Base-by-base conservation (phyloP, 1,140 invertebrate species). In the Bradynema listronoti region DNA sequence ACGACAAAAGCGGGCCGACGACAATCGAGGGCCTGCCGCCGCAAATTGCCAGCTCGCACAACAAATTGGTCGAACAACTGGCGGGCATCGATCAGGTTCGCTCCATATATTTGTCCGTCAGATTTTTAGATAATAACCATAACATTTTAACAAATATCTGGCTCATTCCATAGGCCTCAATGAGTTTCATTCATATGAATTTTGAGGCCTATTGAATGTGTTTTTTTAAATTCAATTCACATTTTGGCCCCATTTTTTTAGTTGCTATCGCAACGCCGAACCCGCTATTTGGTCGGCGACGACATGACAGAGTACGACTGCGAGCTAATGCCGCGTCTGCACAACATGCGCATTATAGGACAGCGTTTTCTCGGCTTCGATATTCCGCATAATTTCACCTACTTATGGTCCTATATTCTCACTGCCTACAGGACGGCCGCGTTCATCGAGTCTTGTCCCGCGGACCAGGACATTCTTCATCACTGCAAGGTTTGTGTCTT, bases 231-330 rank as follows among this genome's bases (percentile, higher is more conserved):
- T n/a, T n/a, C n/a, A n/a, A n/a, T n/a, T n/a, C n/a, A n/a, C n/a
- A n/a, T n/a, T n/a, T n/a, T n/a, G n/a, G n/a, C 14, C 16, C 2
- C 25, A 24, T 50, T 33, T 11, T 42, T 68, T 54, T 41, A 72
- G 72, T 33, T 73, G n/a, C 46, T 75, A 22, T 57, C 62, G 52
- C 59, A 73, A 51, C 29, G 69, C 57, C 27, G 27, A 39, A 90
- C 88, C 25, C 85, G 90, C 51, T 99, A 96, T 83, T 83, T 98
- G 39, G 91, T 91, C 30, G 91, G 91, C 29, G 89, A 96, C 79
- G 90, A 89, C 11, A 90, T 98, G 86, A 95, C 92, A 77, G 96
- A 92, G 79, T 96, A 96, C 79, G 94, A 99, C 80, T 98, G 94
- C 79, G 91, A 96, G 80, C 82, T 99, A 54, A 95, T 99, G 90